Evolutionary conservation across 2,113 vertebrate genomes (phyloP), one percentile per base, ranked within the genome.

Genomic region (Eubucco bourcierii): DNA sequence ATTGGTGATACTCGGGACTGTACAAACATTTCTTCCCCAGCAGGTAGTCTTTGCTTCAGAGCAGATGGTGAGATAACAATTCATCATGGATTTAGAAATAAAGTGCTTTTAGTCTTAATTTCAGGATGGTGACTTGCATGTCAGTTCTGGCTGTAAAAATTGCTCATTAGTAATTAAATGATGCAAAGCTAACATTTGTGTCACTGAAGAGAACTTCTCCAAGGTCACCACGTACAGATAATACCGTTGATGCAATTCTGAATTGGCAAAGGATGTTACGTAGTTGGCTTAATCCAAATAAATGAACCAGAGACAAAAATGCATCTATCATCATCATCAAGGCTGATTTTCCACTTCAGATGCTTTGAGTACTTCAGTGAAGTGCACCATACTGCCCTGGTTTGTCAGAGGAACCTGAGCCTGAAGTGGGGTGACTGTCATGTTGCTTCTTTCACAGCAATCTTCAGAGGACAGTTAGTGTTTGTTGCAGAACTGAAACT

Each of bases 181-280:
- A 29, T 6, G 2, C n/a, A 21, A 34, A 66, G 41, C 34, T 14
- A n/a, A 2, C 79, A 79, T 37, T 33, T 1, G 0, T 78, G 44
- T 79, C 39, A 12, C 41, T 59, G 46, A 55, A 87, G 87, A 23
- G 50, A 78, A 65, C 60, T 75, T 93, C 66, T 88, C 29, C 18
- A 25, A 79, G 46, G 55, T 75, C n/a, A 24, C 12, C 0, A 0
- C 59, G 7, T 66, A 24, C 39, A 82, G 29, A 37, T 27, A 9
- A 27, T 67, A 0, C 41, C 14, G 12, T 41, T 71, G 76, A 77
- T 88, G n/a, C 41, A 83, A 63, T n/a, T 31, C 7, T 44, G 55
- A 76, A 59, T 80, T 84, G 80, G 52, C 34, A 37, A 55, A 76
- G 28, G 19, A 4, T 2, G 2, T 84, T 76, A 12, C 0, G 0